Conservation (phyloP, 2,113 vertebrate genomes). For the Mirounga angustirostris region DNA sequence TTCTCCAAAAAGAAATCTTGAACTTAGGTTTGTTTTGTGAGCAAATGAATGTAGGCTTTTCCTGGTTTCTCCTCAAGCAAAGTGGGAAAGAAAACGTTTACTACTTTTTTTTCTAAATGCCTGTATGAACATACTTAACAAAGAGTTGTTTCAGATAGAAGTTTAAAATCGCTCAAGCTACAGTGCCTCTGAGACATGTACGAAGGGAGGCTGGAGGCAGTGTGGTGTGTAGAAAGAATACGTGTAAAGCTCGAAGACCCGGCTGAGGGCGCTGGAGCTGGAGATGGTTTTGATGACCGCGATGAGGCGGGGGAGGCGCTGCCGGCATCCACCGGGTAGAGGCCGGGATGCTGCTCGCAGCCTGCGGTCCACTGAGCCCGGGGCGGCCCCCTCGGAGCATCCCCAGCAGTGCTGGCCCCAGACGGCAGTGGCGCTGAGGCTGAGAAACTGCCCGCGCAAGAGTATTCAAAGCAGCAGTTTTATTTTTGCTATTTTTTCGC, state of each 20-base stretch:
- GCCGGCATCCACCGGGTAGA: background rate
- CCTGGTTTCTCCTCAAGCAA: background rate
- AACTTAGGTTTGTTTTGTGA: background rate
- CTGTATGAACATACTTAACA: background rate
- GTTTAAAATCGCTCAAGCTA: background rate
- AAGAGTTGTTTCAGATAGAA: background rate
- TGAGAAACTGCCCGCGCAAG: background rate
- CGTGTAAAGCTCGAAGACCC: background rate
- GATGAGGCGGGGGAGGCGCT: background rate
- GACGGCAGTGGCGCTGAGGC: fast-evolving
- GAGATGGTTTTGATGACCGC: no score
- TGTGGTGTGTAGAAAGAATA: background rate
- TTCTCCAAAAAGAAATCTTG: background rate
- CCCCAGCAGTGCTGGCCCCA: background rate
- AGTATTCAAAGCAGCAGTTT: background rate
- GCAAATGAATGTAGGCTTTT: background rate
- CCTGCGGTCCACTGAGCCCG: background rate
- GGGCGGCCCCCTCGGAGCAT: background rate
- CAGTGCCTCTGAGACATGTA: background rate
- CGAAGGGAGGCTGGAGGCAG: background rate
- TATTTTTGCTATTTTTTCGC: background rate
- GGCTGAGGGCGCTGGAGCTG: background rate
- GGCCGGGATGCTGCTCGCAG: background rate
- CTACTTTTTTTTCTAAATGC: background rate
- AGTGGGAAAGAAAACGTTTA: background rate